Evolutionary conservation across 2,797 vertebrate genomes (phyloP).

Genomic region (Eulemur mongoz): DNA sequence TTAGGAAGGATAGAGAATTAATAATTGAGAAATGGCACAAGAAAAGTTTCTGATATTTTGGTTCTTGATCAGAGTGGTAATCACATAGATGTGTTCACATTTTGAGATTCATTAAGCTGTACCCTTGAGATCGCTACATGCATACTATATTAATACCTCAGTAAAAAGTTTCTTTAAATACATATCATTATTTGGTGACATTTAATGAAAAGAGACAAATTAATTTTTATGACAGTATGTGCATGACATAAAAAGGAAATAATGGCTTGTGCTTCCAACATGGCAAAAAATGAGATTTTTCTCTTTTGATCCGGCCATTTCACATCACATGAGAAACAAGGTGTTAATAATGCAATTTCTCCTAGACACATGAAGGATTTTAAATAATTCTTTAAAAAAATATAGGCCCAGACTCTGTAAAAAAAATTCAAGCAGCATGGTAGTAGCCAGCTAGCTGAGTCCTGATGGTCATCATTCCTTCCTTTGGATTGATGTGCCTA

Average conservation of each 20-base stretch:
- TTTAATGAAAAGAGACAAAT: conserved; percentile 23
- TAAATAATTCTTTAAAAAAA: neutral
- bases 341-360: neutral
- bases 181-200: neutral
- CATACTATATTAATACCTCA: neutral
- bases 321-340: neutral
- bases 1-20: neutral
- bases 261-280: neutral
- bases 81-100: neutral
- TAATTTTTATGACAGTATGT: neutral
- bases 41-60: neutral
- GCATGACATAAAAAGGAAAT: neutral
- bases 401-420: neutral
- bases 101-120: neutral
- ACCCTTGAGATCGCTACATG: neutral
- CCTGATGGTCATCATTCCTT: neutral
- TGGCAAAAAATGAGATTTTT: neutral
- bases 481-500: neutral
- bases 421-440: neutral
- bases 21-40: neutral
- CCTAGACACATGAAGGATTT: neutral
- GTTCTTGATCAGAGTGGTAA: neutral
- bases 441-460: neutral
- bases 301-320: neutral
- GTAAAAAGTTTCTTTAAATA: neutral